These are phyloP conservation scores for Sapajus apella DNA, from an alignment of 2,113 vertebrate species.

Conservation along the genomic window DNA sequence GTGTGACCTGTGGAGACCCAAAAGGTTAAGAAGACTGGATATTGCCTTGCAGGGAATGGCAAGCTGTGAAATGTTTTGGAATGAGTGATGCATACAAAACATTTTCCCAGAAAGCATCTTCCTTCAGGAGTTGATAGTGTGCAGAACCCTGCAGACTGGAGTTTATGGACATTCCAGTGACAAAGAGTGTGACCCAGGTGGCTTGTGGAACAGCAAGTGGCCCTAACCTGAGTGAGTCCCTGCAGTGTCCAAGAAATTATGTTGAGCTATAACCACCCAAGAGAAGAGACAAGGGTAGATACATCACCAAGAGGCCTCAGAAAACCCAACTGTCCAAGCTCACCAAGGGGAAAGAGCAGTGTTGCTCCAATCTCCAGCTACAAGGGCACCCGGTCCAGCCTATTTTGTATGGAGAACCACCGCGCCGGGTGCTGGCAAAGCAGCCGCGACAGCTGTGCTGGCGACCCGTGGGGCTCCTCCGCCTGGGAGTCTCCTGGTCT, in stretches of 20 bases:
- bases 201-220: neutral
- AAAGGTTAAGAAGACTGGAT: neutral
- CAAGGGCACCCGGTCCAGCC: too few relatives aligned
- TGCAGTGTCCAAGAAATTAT: neutral
- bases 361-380: too few relatives aligned
- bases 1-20: neutral
- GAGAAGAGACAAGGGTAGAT: neutral
- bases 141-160: neutral
- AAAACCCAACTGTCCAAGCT: neutral
- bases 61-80: neutral
- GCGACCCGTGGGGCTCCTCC: too few relatives aligned
- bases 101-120: neutral
- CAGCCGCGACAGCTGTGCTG: too few relatives aligned
- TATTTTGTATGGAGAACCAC: too few relatives aligned
- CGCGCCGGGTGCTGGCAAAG: too few relatives aligned
- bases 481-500: too few relatives aligned
- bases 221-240: neutral
- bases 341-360: accelerated
- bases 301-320: neutral
- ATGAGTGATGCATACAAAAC: neutral
- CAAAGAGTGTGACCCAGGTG: neutral
- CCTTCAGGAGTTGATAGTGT: neutral
- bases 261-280: neutral
- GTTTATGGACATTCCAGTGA: neutral
- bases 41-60: neutral